A percentile compares a stretch with the other conserved stretches of the same genome.
Conservation (phyloP, 2,113 vertebrate species). For the Eulemur macaco region DNA sequence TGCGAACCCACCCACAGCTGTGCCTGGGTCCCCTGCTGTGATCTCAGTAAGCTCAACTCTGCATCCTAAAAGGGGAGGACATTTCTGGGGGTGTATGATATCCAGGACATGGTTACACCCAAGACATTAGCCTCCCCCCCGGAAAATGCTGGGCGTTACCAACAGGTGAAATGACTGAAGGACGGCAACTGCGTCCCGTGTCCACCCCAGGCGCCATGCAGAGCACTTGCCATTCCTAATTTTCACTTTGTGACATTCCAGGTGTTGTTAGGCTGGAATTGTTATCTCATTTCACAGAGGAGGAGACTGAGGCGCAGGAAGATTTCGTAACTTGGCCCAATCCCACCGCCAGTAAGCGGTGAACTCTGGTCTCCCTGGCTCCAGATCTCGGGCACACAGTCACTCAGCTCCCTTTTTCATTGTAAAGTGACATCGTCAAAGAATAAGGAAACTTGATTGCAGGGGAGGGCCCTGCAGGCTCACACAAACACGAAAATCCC, state of each 20-base stretch:
- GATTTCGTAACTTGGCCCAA: neutral
- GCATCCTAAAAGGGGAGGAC: neutral
- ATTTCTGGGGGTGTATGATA: too few relatives aligned
- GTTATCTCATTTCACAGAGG: neutral
- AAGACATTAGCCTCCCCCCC: rapidly evolving
- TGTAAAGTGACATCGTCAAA: neutral
- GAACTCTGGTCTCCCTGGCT: neutral
- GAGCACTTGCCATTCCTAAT: neutral
- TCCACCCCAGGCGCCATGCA: neutral
- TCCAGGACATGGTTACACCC: neutral
- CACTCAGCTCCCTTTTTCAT: neutral
- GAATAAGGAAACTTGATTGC: neutral
- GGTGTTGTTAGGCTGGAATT: neutral
- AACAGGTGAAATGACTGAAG: rapidly evolving
- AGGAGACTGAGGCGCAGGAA: neutral
- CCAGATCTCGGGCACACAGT: neutral
- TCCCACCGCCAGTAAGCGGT: neutral
- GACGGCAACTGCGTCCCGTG: neutral
- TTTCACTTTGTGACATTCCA: neutral
- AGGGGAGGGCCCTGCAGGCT: rapidly evolving
- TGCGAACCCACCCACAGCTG: rapidly evolving
- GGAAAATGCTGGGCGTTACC: too few relatives aligned
- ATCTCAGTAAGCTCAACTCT: neutral
- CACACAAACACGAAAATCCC: neutral
- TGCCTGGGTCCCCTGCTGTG: neutral